A percentile compares a stretch with the other conserved stretches of the same genome.
Conservation (phyloP, 2,797 vertebrate species). For the Acanthurus lineatus region DNA sequence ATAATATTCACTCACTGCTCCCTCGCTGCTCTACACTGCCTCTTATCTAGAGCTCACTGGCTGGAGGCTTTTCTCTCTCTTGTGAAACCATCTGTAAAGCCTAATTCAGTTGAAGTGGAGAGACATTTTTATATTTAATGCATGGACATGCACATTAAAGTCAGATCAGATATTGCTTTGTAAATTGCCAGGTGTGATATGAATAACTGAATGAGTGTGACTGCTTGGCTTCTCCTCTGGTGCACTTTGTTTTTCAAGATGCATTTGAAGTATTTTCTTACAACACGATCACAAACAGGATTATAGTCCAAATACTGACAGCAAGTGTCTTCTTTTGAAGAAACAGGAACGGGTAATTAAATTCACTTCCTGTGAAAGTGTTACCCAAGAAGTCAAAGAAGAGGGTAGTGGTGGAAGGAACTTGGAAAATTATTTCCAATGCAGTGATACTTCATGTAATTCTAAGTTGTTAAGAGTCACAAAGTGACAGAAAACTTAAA, state of each 20-base stretch:
- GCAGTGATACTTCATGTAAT: background rate
- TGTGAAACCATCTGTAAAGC: constrained; percentile 60
- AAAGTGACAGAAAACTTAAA: background rate
- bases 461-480: background rate
- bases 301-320: background rate
- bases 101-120: constrained; percentile 57
- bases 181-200: constrained; percentile 34
- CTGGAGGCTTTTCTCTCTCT: constrained; percentile 49
- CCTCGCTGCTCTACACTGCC: constrained; percentile 27
- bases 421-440: background rate
- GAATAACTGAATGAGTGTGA: constrained; percentile 20
- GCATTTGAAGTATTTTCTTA: constrained; percentile 27
- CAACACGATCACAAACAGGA: constrained; percentile 20
- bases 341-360: constrained; percentile 68
- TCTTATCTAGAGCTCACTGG: constrained; percentile 59
- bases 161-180: constrained; percentile 42
- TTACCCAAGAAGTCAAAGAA: constrained; percentile 65
- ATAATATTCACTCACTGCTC: constrained; percentile 62
- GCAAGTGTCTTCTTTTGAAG: constrained; percentile 22
- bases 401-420: constrained; percentile 18
- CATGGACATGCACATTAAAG: constrained; percentile 30
- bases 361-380: constrained; percentile 64
- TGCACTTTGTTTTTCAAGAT: constrained; percentile 11
- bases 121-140: constrained; percentile 63
- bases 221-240: background rate